Evolutionary conservation across 2,888 invertebrate species (phyloP).

Genomic region (Dicranocentrus wangi): DNA sequence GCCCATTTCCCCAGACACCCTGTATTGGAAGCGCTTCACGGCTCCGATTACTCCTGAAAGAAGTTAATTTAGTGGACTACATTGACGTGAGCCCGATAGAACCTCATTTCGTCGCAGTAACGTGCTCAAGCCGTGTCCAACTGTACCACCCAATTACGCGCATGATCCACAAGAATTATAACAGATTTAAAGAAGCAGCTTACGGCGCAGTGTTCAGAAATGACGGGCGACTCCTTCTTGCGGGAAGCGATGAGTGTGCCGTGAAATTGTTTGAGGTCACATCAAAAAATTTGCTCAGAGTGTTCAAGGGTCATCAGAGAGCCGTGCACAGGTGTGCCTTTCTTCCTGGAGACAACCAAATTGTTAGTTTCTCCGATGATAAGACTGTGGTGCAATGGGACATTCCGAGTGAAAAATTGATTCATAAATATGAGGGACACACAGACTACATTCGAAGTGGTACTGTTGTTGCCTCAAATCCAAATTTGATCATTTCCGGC

Average conservation of each 20-base stretch:
- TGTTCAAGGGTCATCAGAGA: slow-evolving; percentile 88
- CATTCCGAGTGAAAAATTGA: slow-evolving; percentile 85
- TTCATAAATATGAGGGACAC: slow-evolving; percentile 78
- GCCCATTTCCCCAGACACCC: slow-evolving; percentile 83
- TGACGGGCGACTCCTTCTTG: slow-evolving; percentile 88
- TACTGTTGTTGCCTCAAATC: slow-evolving; percentile 74
- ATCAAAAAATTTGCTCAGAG: slow-evolving; percentile 86
- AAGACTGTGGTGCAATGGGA: slow-evolving; percentile 92
- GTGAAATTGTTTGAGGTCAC: slow-evolving; percentile 92
- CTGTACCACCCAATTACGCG: slow-evolving; percentile 91
- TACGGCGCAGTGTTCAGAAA: slow-evolving; percentile 89
- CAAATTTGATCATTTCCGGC: slow-evolving; percentile 86
- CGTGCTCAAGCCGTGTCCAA: slow-evolving; percentile 88
- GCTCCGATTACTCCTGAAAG: slow-evolving; percentile 90
- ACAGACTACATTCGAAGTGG: slow-evolving; percentile 83
- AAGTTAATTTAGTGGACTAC: slow-evolving; percentile 93
- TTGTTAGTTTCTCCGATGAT: slow-evolving; percentile 93
- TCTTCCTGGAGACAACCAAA: slow-evolving; percentile 83
- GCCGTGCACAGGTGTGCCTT: slow-evolving; percentile 88
- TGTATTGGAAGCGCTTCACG: slow-evolving; percentile 92
- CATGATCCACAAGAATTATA: slow-evolving; percentile 86
- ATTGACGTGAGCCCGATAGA: slow-evolving; percentile 92
- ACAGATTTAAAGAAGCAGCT: slow-evolving; percentile 87
- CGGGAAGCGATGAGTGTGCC: slow-evolving; percentile 91
- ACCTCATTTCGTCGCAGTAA: slow-evolving; percentile 93